Evolutionary conservation across 1,140 invertebrate genomes (phyloP), one percentile per base, ranked within the genome.

Genomic region (Trachymyrmex cornetzi): DNA sequence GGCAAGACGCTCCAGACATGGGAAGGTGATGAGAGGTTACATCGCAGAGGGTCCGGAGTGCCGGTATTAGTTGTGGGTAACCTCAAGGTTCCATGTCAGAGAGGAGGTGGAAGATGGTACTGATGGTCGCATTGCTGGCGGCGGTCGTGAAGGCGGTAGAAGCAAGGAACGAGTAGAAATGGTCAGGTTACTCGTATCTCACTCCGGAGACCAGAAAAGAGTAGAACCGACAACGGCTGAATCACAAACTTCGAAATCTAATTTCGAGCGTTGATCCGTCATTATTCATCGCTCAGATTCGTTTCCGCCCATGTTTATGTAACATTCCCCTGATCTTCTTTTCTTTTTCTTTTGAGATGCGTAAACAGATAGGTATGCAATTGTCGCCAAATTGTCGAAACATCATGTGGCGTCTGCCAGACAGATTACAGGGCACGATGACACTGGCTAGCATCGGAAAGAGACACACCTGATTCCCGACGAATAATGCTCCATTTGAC

Each of bases 51-150:
- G 85, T 61, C 67, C 82, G 88, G 85, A 94, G 93, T 93, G 91
- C 86, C 89, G 84, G 92, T 93, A 95, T 94, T 94, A 94, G 93
- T 92, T 71, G 91, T 88, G 87, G 92, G 89, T 90, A 93, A 93
- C 93, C 92, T 94, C 93, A 94, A 94, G 93, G 92, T 92, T 93
- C 91, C 80, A 0, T n/a, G 50, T 27, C 61, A 63, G 55, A 67
- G 50, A 82, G 59, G 55, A 84, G 67, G 61, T 69, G 89, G 63
- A 77, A 71, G 27, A 27, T 57, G 16, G 67, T 84, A 30, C 24
- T 59, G 67, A 74, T 84, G 80, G 80, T 53, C 67, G 61, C 61
- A 66, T 44, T 48, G 75, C 59, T 64, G 75, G 59, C 75, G 66
- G 66, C 22, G 79, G 64, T 81, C n/a, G 66, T 16, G 50, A 72